A percentile compares a stretch with the other conserved stretches of the same genome.
Evolutionary conservation across 30 jellyfish, hydroid and myxozoan species (phyloP).

Genomic region (Aurelia coerulea): DNA sequence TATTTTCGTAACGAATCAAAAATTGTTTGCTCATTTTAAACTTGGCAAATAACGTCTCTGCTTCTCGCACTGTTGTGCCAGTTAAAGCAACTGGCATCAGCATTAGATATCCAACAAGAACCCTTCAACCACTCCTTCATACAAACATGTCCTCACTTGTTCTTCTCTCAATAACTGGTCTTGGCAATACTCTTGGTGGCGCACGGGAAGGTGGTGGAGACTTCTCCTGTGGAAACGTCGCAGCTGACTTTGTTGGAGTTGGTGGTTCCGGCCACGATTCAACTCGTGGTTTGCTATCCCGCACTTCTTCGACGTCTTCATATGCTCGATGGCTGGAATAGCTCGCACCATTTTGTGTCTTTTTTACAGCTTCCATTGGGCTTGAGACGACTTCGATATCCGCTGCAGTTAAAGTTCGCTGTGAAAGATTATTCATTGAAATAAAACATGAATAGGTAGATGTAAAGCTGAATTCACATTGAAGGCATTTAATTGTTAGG

Average conservation of each 20-base stretch:
- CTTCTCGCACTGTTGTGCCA: too few relatives aligned
- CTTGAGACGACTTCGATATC: slow-evolving; percentile 60
- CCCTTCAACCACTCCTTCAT: neutral
- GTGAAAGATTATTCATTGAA: neutral
- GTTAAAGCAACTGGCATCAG: too few relatives aligned
- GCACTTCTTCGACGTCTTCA: neutral
- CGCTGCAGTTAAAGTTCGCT: slow-evolving; percentile 49
- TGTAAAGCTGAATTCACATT: too few relatives aligned
- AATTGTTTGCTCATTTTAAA: too few relatives aligned
- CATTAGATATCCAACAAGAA: too few relatives aligned
- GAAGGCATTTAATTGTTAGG: too few relatives aligned
- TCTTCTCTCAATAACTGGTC: slow-evolving; percentile 16
- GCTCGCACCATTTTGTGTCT: slow-evolving; percentile 13
- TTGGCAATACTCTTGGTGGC: slow-evolving; percentile 63
- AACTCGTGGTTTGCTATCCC: neutral
- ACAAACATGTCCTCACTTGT: slow-evolving; percentile 32
- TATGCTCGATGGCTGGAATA: slow-evolving; percentile 30
- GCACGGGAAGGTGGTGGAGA: slow-evolving; percentile 44
- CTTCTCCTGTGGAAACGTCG: slow-evolving; percentile 1
- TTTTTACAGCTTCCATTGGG: slow-evolving; percentile 56
- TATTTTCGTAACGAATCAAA: too few relatives aligned
- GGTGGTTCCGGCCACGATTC: slow-evolving; percentile 70
- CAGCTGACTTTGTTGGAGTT: neutral
- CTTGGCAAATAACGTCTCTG: too few relatives aligned
- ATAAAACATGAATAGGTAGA: too few relatives aligned